Conservation (phyloP, 2,113 vertebrate genomes). For the Tympanuchus pallidicinctus region DNA sequence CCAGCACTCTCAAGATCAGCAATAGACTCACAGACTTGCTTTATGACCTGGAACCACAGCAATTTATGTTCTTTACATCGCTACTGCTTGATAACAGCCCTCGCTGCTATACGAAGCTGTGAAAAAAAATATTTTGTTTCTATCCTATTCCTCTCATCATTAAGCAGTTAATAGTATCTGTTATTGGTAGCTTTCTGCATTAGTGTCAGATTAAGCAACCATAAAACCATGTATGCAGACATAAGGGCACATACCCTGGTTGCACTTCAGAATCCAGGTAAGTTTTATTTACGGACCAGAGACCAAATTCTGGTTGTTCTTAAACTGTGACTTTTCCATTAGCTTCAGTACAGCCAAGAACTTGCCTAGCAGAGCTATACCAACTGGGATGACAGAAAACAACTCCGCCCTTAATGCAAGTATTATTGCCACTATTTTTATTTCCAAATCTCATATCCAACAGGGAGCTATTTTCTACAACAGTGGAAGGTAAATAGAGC, state of each 20-base stretch:
- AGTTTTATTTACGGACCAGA: not conserved
- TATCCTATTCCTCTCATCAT: not conserved
- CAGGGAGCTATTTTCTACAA: not conserved
- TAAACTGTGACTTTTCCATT: not conserved
- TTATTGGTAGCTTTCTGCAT: not conserved
- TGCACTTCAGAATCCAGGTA: not conserved
- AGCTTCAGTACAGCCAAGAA: not conserved
- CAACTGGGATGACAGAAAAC: not conserved
- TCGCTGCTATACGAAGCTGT: not conserved
- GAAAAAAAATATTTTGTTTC: not conserved
- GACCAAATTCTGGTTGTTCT: not conserved
- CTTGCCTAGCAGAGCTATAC: not conserved
- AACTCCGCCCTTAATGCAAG: not conserved
- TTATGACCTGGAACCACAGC: not conserved
- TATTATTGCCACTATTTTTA: not conserved
- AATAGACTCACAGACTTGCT: accelerated
- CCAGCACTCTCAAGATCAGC: not conserved
- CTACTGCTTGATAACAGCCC: not conserved
- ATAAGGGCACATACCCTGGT: not conserved
- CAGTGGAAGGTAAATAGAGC: not conserved
- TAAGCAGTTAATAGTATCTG: not conserved
- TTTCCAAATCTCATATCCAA: not conserved
- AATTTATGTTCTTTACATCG: not conserved
- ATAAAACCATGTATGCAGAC: not conserved
- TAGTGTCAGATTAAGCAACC: not conserved